Base-by-base conservation (phyloP, 2,888 invertebrate species). In the Caenorhabditis drosophilae region DNA sequence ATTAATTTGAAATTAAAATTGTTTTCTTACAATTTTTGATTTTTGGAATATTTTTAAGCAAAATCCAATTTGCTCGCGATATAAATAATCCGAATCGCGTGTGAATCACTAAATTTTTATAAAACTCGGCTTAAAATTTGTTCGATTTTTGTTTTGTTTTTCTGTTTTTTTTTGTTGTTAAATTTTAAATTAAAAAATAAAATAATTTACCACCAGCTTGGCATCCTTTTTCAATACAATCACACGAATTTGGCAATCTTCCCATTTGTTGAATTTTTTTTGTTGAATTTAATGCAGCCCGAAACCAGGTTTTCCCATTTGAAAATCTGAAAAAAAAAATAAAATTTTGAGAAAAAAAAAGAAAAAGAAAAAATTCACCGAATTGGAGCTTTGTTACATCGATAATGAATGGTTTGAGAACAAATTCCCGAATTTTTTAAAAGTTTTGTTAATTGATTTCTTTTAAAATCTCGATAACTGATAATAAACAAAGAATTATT, bases 331-430 rank as follows among this genome's bases (percentile, higher is more conserved):
- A 73, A 46, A 16, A 15, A 9, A 31, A 31, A n/a, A n/a, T n/a
- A n/a, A 6, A 31, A 31, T 31, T 31, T 31, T 31, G 7, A 31
- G 12, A 31, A 31, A 9, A 9, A 9, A 6, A 31, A 31, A 31
- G 7, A 31, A 31, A 9, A 12, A 15, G 12, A n/a, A 22, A 15
- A 52, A 58, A 22, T n/a, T n/a, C n/a, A 73, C 70, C 49, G 57
- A 22, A 78, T 45, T 7, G 77, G 76, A 27, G 78, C 73, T 23
- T 67, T 59, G 36, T 70, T 67, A 54, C 77, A 78, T 23, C 64
- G 60, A 52, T 77, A 78, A 11, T 55, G 64, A 12, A 75, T 54
- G 11, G 25, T 44, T 48, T 78, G 76, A 26, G 55, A 47, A 51
- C 78, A 78, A 18, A 22, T 44, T 23, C 50, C 54, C 16, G 74